Evolutionary conservation across 2,888 invertebrate genomes (phyloP).

Genomic region (Parochlus steinenii): DNA sequence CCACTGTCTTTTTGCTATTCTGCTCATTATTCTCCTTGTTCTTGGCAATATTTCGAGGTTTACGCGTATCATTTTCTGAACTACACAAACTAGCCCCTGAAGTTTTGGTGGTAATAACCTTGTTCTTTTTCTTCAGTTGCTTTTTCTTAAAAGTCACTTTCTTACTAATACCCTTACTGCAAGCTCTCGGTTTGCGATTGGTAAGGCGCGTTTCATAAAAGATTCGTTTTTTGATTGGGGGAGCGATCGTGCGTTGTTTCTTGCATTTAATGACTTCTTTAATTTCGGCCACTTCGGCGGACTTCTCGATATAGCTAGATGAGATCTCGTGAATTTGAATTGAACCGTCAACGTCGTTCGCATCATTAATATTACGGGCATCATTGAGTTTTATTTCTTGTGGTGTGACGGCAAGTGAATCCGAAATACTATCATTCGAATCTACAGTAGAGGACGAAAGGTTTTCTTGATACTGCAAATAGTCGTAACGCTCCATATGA

Average conservation of each 20-base stretch:
- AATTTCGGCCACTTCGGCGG: background rate
- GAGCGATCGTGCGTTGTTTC: background rate
- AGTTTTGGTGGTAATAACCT: too few relatives aligned
- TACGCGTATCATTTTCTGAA: too few relatives aligned
- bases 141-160: too few relatives aligned
- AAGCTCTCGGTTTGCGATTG: slow-evolving; percentile 1
- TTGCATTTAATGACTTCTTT: slow-evolving; percentile 1
- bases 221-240: background rate
- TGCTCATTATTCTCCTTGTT: too few relatives aligned
- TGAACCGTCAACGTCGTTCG: slow-evolving; percentile 27
- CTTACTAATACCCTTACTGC: too few relatives aligned
- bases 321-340: slow-evolving; percentile 53
- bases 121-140: too few relatives aligned
- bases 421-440: background rate
- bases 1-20: too few relatives aligned
- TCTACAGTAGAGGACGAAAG: slow-evolving; percentile 4
- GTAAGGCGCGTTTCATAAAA: slow-evolving; percentile 6
- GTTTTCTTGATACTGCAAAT: too few relatives aligned
- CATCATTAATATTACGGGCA: slow-evolving; percentile 14
- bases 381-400: slow-evolving; percentile 14
- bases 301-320: slow-evolving; percentile 37
- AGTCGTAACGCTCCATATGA: too few relatives aligned
- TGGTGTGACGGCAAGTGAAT: background rate
- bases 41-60: too few relatives aligned
- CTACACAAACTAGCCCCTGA: too few relatives aligned